These are phyloP conservation scores for Toxotes chatareus DNA, from an alignment of 2,113 vertebrate species.

Conservation along the genomic window DNA sequence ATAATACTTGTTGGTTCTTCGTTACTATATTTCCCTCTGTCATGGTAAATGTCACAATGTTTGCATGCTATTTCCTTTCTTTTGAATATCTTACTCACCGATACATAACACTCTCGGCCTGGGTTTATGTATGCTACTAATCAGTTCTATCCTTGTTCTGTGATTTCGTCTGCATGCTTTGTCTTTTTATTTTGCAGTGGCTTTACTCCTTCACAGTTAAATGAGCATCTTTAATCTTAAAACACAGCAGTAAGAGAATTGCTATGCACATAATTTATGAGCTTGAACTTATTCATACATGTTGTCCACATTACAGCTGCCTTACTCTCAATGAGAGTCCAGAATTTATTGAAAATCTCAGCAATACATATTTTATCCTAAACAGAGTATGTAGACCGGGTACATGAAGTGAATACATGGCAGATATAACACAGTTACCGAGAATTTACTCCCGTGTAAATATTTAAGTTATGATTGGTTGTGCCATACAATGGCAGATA, in stretches of 20 bases:
- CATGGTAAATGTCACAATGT: slow-evolving; percentile 58
- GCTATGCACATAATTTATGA: background rate
- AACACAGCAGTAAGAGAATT: slow-evolving; percentile 3
- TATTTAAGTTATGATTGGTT: background rate
- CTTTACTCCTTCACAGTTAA: slow-evolving; percentile 25
- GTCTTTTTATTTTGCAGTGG: slow-evolving; percentile 18
- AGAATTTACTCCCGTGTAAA: background rate
- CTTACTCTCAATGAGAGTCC: slow-evolving; percentile 21
- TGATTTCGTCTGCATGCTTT: slow-evolving; percentile 67
- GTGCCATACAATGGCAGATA: background rate
- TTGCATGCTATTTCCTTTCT: slow-evolving; percentile 82
- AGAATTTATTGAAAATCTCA: background rate
- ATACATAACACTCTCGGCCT: slow-evolving; percentile 71
- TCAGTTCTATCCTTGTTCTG: slow-evolving; percentile 48
- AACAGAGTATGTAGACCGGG: background rate
- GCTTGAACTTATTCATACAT: slow-evolving; percentile 19
- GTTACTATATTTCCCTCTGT: slow-evolving; percentile 66
- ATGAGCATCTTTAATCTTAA: slow-evolving; percentile 1
- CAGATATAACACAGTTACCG: background rate
- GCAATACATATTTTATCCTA: background rate
- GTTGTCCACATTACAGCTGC: slow-evolving; percentile 7
- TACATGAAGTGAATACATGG: slow-evolving; percentile 9
- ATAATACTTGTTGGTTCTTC: slow-evolving; percentile 73
- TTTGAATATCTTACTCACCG: slow-evolving; percentile 65
- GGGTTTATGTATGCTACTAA: slow-evolving; percentile 73